These are phyloP conservation scores for Trichomycterus rosablanca DNA, from an alignment of 2,113 vertebrate genomes.

Conservation along the genomic window DNA sequence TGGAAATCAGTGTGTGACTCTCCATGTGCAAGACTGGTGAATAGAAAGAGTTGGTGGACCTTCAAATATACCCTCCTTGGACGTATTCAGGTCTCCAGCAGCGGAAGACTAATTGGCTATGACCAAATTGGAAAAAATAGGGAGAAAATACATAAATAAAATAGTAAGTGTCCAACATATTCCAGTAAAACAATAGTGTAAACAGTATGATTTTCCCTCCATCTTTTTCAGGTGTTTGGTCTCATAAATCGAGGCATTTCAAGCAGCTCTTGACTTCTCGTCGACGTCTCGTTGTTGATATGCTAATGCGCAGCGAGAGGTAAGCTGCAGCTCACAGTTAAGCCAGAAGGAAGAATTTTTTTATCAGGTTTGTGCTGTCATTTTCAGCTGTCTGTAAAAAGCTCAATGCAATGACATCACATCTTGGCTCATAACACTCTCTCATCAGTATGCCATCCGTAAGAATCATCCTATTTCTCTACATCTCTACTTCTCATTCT, in stretches of 20 bases:
- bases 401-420: conserved; percentile 42
- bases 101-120: no score
- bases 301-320: conserved; percentile 33
- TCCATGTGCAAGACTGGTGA: no score
- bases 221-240: background rate
- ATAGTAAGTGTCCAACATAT: no score
- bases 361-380: conserved; percentile 29
- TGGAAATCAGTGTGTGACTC: no score
- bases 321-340: conserved; percentile 31
- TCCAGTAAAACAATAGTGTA: no score
- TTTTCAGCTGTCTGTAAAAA: conserved; percentile 32
- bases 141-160: no score
- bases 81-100: no score
- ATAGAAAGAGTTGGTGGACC: no score
- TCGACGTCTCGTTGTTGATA: conserved; percentile 28
- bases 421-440: conserved; percentile 17
- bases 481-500: conserved; percentile 8
- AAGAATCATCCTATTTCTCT: conserved; percentile 21
- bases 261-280: conserved; percentile 16
- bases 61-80: no score
- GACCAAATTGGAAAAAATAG: no score
- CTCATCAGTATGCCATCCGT: conserved; percentile 37
- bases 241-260: conserved; percentile 14
- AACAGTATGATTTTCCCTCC: no score
- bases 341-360: conserved; percentile 26